phyloP scores from a whole-genome alignment of 2,888 invertebrate species.

The Pammene fasciana region DNA sequence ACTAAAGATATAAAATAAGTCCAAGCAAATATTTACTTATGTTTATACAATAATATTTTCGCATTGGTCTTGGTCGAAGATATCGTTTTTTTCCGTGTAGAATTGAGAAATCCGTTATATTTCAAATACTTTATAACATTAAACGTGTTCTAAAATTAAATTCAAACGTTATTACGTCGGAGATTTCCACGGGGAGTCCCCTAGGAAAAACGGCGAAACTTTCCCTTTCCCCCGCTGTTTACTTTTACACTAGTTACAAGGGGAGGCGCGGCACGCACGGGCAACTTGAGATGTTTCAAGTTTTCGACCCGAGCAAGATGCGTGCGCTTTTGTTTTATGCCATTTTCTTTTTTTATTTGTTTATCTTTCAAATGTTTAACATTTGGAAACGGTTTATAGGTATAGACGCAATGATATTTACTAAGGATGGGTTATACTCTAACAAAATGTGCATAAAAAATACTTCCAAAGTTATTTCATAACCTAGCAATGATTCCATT shows the following conservation, averaged over 20 bases:
- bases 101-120: neutral
- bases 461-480: no score
- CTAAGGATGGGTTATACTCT: no score
- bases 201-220: slow-evolving; percentile 75
- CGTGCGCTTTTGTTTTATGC: slow-evolving; percentile 12
- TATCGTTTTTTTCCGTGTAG: no score
- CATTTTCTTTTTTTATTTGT: neutral
- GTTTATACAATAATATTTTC: no score
- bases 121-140: slow-evolving; percentile 42
- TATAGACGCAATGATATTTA: no score
- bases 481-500: no score
- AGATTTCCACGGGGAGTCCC: slow-evolving; percentile 69
- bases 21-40: no score
- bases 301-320: slow-evolving; percentile 21
- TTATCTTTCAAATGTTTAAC: neutral
- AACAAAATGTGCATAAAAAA: no score
- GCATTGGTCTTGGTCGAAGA: no score
- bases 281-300: slow-evolving; percentile 30
- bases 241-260: slow-evolving; percentile 75
- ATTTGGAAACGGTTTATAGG: neutral
- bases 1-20: no score
- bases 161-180: slow-evolving; percentile 65
- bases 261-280: slow-evolving; percentile 28
- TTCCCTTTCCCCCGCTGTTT: slow-evolving; percentile 74
- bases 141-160: slow-evolving; percentile 63